Conservation (phyloP, 92 coral and sea anemone genomes). For the Palythoa heliodiscus region DNA sequence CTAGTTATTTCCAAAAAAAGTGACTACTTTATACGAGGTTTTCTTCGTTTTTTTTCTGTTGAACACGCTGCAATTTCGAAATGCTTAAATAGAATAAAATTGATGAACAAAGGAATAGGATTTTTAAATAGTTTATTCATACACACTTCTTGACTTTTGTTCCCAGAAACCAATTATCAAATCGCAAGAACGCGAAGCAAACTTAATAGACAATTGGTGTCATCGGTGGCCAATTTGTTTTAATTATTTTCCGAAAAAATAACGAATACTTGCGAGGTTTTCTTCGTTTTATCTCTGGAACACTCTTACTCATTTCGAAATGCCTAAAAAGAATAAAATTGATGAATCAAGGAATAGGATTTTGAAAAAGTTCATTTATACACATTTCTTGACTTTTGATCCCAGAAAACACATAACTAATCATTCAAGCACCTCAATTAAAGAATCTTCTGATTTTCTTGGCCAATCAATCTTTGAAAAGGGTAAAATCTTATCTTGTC, state of each 20-base stretch:
- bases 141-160: no score
- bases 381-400: no score
- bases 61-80: background rate
- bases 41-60: slow-evolving; percentile 7
- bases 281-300: slow-evolving; percentile 1
- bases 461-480: no score
- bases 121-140: no score
- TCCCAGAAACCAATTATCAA: no score
- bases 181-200: background rate
- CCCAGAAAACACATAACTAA: slow-evolving; percentile 9
- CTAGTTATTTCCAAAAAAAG: background rate
- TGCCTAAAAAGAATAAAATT: background rate
- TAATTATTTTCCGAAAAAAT: background rate
- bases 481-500: background rate
- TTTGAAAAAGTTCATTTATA: no score
- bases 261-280: background rate
- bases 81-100: no score
- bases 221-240: background rate
- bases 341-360: slow-evolving; percentile 7
- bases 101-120: no score
- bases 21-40: background rate
- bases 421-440: slow-evolving; percentile 14
- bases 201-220: background rate
- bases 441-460: no score
- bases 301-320: background rate